Percentiles rank a stretch among this genome's conserved stretches.
phyloP scores from a whole-genome alignment of 2,797 vertebrate species.

The Sylvia borin region DNA sequence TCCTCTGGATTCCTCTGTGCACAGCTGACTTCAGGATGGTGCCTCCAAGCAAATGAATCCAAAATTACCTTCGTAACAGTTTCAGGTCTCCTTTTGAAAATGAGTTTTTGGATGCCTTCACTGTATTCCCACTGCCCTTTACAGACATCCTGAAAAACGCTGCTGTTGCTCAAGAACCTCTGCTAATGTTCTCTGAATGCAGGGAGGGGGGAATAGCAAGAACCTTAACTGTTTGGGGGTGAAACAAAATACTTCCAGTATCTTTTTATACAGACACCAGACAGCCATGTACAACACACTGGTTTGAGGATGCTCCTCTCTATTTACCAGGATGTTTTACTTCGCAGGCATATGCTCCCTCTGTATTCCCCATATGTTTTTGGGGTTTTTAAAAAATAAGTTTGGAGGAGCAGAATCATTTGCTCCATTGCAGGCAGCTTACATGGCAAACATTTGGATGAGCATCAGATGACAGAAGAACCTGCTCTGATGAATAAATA shows the following conservation, averaged over 20 bases:
- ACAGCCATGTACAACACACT: background rate
- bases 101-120: background rate
- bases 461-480: background rate
- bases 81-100: background rate
- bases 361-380: constrained; percentile 65
- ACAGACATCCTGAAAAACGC: rapidly evolving
- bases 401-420: background rate
- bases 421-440: constrained; percentile 21
- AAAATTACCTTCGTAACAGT: background rate
- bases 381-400: background rate
- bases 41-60: background rate
- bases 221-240: background rate
- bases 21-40: background rate
- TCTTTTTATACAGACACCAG: background rate
- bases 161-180: background rate
- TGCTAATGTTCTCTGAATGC: background rate
- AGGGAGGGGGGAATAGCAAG: background rate
- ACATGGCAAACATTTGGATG: background rate
- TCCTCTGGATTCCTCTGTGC: background rate
- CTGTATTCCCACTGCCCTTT: background rate
- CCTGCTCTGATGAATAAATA: background rate
- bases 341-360: constrained; percentile 61
- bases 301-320: background rate
- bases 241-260: background rate
- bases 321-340: constrained; percentile 44